These are phyloP conservation scores for Butorides virescens DNA, from an alignment of 2,113 vertebrate species.

Conservation along the genomic window DNA sequence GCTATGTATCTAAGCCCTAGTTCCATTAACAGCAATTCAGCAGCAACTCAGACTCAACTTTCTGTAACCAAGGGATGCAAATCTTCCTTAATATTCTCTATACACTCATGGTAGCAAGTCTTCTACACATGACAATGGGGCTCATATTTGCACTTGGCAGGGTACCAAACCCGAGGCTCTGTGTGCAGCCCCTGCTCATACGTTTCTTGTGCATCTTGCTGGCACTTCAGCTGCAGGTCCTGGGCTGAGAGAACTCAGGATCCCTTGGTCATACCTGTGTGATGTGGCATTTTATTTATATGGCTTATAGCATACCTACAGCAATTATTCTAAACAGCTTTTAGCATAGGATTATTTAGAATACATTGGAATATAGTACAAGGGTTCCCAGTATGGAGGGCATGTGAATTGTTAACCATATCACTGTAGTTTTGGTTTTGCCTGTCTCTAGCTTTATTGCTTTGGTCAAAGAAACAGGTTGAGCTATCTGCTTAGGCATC, in stretches of 20 bases:
- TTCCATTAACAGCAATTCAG: background rate
- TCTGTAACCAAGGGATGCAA: background rate
- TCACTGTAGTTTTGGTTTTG: background rate
- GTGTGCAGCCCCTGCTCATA: background rate
- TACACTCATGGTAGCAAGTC: fast-evolving
- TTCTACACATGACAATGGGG: background rate
- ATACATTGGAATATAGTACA: background rate
- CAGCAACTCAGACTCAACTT: background rate
- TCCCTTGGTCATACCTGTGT: background rate
- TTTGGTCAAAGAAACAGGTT: background rate
- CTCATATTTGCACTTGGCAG: background rate
- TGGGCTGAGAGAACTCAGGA: background rate
- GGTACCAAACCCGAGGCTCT: background rate
- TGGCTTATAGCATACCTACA: background rate
- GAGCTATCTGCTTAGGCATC: background rate
- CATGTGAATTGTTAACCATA: background rate
- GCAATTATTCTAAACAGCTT: background rate
- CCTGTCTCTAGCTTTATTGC: background rate
- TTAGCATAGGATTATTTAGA: background rate
- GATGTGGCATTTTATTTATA: background rate
- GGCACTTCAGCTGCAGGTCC: background rate
- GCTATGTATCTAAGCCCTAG: background rate
- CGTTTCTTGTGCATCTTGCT: fast-evolving
- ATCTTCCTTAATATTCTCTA: background rate
- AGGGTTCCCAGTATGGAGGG: background rate